A percentile compares a stretch with the other conserved stretches of the same genome.
Evolutionary conservation across 2,797 vertebrate species (phyloP).

Genomic region (Masticophis lateralis): DNA sequence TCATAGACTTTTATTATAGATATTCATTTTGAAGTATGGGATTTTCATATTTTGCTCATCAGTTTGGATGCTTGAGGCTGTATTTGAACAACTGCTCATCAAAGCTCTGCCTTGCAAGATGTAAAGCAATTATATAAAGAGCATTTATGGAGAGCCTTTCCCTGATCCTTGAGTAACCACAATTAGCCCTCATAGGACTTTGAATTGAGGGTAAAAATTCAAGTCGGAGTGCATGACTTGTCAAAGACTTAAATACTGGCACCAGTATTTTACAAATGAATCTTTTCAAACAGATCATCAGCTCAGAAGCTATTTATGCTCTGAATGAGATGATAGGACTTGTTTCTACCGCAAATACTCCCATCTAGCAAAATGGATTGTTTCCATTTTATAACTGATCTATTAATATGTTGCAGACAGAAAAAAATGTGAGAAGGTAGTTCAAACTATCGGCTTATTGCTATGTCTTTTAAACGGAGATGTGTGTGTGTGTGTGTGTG

Average conservation of each 20-base stretch:
- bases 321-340: not conserved
- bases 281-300: not conserved
- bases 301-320: not conserved
- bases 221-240: conserved; percentile 4
- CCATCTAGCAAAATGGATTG: not conserved
- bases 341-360: not conserved
- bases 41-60: not conserved
- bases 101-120: not conserved
- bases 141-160: not conserved
- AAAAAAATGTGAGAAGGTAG: not conserved
- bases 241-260: not conserved
- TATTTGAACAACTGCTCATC: not conserved
- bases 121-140: not conserved
- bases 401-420: not conserved
- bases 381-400: not conserved
- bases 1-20: not conserved
- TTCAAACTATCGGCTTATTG: not conserved
- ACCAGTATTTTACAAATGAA: conserved; percentile 14
- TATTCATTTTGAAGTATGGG: not conserved
- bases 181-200: not conserved
- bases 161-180: conserved; percentile 2
- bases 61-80: not conserved
- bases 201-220: not conserved
- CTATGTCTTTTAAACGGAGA: not conserved
- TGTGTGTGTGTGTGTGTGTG: too few species aligned